phyloP scores from a whole-genome alignment of 2,888 invertebrate genomes.

The Odontocolon sp. region DNA sequence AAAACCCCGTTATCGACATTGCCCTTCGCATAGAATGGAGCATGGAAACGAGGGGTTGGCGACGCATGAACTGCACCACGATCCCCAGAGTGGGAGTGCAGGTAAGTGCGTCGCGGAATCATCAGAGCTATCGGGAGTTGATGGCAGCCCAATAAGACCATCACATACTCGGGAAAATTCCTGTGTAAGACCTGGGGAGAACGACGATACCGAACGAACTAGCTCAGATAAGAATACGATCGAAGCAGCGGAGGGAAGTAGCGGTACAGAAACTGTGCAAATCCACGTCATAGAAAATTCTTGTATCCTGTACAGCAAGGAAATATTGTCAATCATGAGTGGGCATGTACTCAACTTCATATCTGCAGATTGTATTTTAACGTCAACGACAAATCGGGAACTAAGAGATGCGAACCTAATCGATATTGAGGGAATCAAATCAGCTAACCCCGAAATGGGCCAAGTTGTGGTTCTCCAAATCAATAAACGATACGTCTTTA shows the following conservation, averaged over 20 bases:
- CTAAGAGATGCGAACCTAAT: not conserved
- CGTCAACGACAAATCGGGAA: slow-evolving; percentile 5
- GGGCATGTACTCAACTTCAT: slow-evolving; percentile 12
- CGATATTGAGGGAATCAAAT: slow-evolving; percentile 16
- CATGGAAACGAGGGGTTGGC: not conserved
- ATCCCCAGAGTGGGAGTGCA: too few relatives aligned
- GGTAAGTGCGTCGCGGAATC: not conserved
- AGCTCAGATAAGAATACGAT: not conserved
- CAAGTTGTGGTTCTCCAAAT: slow-evolving; percentile 7
- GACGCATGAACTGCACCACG: not conserved
- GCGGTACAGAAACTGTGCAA: not conserved
- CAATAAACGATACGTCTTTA: slow-evolving; percentile 9
- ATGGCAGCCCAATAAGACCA: not conserved
- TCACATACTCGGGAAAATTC: not conserved
- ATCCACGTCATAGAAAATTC: not conserved
- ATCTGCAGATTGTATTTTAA: slow-evolving; percentile 15
- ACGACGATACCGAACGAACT: not conserved
- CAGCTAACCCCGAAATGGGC: slow-evolving; percentile 1
- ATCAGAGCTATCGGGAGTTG: not conserved
- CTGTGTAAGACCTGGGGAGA: not conserved
- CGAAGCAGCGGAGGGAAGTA: slow-evolving; percentile 51
- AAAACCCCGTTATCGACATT: slow-evolving; percentile 22
- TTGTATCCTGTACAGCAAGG: slow-evolving; percentile 13
- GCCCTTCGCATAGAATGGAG: slow-evolving; percentile 3
- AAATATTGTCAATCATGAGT: not conserved